Percentiles rank a stretch among this genome's conserved stretches.
These are phyloP conservation scores for Ramphastos sulfuratus DNA, from an alignment of 2,113 vertebrate genomes.

Conservation along the genomic window DNA sequence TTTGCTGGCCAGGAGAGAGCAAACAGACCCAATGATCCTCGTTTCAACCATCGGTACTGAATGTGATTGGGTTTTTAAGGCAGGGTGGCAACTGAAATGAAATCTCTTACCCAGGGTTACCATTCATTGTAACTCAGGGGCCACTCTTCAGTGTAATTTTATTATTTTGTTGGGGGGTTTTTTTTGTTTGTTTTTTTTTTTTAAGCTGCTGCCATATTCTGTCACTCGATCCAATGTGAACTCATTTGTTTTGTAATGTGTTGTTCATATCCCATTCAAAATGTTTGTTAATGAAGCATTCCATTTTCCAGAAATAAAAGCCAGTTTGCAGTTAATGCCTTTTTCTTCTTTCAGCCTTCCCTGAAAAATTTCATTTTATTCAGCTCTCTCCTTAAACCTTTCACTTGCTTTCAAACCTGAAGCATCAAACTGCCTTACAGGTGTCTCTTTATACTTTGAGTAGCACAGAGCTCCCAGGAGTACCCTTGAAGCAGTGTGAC, in stretches of 20 bases:
- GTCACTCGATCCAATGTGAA: conserved; percentile 78
- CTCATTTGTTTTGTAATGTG: conserved; percentile 76
- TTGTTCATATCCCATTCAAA: conserved; percentile 67
- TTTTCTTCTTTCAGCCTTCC: background rate
- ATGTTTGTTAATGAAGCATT: conserved; percentile 72
- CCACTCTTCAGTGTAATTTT: conserved; percentile 68
- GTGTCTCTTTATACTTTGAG: too few species aligned
- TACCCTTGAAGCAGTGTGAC: too few species aligned
- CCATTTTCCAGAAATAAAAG: conserved; percentile 64
- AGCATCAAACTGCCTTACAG: background rate
- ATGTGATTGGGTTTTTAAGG: conserved; percentile 52
- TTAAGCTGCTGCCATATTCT: conserved; percentile 76
- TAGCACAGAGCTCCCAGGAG: too few species aligned
- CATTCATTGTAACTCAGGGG: conserved; percentile 56
- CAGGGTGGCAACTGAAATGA: conserved; percentile 46
- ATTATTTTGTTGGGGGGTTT: too few species aligned
- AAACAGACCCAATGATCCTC: conserved; percentile 73
- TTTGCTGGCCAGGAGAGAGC: conserved; percentile 84
- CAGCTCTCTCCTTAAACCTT: background rate
- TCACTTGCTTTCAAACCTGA: background rate
- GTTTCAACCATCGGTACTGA: conserved; percentile 82
- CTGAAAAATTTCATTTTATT: background rate
- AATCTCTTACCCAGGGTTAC: conserved; percentile 57
- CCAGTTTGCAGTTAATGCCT: conserved; percentile 30
- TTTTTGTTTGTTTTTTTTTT: conserved; percentile 55